phyloP scores from a whole-genome alignment of 1,140 invertebrate species.

The Temnothorax longispinosus region DNA sequence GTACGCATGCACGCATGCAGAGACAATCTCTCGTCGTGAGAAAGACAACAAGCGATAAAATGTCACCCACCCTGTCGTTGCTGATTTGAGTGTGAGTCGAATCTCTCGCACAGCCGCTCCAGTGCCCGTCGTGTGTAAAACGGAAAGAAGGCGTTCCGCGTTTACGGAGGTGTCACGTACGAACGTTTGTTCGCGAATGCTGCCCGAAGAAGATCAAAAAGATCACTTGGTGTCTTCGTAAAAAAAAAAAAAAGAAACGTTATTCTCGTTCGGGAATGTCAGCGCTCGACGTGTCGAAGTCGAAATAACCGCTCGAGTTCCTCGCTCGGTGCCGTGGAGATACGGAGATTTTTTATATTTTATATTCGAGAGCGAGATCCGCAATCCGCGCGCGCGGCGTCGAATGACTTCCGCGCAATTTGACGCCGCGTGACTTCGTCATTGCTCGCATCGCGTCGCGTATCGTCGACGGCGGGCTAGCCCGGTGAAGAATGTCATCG shows the following conservation, averaged over 20 bases:
- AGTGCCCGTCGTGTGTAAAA: neutral
- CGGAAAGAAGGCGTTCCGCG: neutral
- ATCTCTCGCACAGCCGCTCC: neutral
- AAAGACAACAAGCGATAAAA: constrained; percentile 68
- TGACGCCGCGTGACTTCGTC: neutral
- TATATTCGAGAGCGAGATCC: too few relatives aligned
- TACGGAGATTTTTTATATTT: neutral
- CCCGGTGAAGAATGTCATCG: constrained; percentile 30
- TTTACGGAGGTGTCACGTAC: neutral
- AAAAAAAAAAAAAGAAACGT: neutral
- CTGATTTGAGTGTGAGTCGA: constrained; percentile 9
- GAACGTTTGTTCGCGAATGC: neutral
- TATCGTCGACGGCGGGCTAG: neutral
- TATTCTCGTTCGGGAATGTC: neutral
- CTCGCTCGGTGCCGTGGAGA: neutral
- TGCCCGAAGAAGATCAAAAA: neutral
- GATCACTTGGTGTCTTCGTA: neutral
- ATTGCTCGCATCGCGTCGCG: neutral
- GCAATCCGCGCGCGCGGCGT: neutral
- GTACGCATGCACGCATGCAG: constrained; percentile 9
- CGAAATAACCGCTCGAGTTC: neutral
- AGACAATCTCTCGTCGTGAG: constrained; percentile 44
- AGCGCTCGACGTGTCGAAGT: neutral
- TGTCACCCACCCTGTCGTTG: constrained; percentile 49
- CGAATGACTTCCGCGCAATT: neutral